Evolutionary conservation across 2,888 invertebrate genomes (phyloP), one percentile per base, ranked within the genome.

Genomic region (Mimachlamys varia): DNA sequence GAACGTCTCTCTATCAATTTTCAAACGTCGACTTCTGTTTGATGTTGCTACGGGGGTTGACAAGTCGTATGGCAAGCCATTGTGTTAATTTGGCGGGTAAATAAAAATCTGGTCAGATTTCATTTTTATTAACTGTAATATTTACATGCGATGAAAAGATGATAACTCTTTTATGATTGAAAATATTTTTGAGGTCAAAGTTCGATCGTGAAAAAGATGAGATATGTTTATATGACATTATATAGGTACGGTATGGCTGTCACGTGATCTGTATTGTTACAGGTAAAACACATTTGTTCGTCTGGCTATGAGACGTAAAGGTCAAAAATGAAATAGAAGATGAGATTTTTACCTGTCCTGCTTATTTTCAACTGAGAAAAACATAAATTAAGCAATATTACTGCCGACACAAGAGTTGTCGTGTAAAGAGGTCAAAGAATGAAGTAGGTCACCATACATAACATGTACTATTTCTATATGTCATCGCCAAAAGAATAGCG

Each of bases 61-160:
- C 76, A 76, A 27, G 27, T 76, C 76, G 76, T 76, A 76, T 76
- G 76, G 33, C 22, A 13, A 19, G 27, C 33, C 17, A 76, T 76
- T 76, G 76, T 76, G 76, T 76, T 76, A 76, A 76, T 76, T 76
- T 76, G 76, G 76, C 76, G 76, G 76, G 76, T 76, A 76, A 76
- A 76, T 76, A 76, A 76, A 76, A 76, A 76, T 76, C 76, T 33
- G 27, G 76, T 76, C 76, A 33, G 76, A 76, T 76, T 76, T 76
- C 76, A 33, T 27, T 76, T 76, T 76, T 76, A 76, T 76, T 27
- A 33, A 33, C 76, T 10, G 33, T 76, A 76, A 76, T 76, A 76
- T 76, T 76, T 76, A 76, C 76, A 76, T 76, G 76, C 76, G 76
- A 27, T 76, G 33, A 76, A 76, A 76, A 76, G 76, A 76, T 76